Evolutionary conservation across 2,888 invertebrate species (phyloP).

Genomic region (Apotomis turbidana): DNA sequence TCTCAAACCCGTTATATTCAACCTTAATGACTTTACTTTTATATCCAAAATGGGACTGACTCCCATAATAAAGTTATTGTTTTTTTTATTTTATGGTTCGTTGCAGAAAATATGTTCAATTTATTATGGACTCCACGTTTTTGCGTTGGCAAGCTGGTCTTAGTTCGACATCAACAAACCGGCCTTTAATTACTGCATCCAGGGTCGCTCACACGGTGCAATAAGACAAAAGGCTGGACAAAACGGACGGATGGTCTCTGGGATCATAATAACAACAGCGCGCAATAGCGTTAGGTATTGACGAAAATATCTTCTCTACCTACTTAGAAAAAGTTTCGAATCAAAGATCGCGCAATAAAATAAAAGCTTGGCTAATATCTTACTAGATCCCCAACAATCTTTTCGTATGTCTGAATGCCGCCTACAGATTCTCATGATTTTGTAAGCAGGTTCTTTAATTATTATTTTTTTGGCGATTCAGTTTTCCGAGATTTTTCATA

Average conservation of each 20-base stretch:
- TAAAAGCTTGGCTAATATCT: no score
- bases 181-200: conserved; percentile 34
- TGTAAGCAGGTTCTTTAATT: no score
- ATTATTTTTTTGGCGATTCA: no score
- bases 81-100: background rate
- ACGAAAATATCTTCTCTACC: no score
- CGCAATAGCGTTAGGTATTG: no score
- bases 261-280: conserved; percentile 17
- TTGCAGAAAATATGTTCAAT: conserved; percentile 7
- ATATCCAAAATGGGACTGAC: background rate
- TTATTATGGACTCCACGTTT: conserved; percentile 21
- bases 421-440: no score
- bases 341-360: no score
- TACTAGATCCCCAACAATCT: no score
- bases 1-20: background rate
- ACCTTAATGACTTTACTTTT: background rate
- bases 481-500: no score
- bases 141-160: conserved; percentile 14
- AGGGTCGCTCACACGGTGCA: conserved; percentile 36
- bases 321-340: no score
- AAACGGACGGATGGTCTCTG: conserved; percentile 25
- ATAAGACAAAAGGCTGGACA: conserved; percentile 35
- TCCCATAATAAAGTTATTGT: background rate
- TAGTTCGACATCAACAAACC: conserved; percentile 28
- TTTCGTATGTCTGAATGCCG: no score